Evolutionary conservation across 1,140 invertebrate genomes (phyloP).

Genomic region (Leptopilina clavipes): DNA sequence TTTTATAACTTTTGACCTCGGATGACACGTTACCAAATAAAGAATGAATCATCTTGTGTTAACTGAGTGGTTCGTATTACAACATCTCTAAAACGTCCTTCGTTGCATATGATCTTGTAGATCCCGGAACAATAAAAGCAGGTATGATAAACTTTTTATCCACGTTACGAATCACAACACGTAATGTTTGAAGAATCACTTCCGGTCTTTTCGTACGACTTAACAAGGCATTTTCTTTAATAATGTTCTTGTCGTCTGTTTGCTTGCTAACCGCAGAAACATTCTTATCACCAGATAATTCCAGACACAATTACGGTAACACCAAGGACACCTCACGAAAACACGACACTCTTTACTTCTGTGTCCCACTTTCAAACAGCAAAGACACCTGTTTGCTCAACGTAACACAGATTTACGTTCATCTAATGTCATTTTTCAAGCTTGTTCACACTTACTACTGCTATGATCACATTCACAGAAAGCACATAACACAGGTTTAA

Average conservation of each 20-base stretch:
- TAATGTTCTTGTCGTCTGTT: no score
- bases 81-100: neutral
- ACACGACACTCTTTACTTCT: neutral
- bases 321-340: neutral
- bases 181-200: no score
- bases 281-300: neutral
- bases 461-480: constrained; percentile 40
- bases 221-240: no score
- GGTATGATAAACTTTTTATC: no score
- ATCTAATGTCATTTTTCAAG: neutral
- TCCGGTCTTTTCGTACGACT: no score
- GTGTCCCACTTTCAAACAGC: neutral
- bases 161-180: no score
- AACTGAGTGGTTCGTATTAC: neutral
- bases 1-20: neutral
- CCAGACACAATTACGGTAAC: neutral
- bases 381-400: neutral
- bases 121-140: neutral
- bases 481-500: constrained; percentile 32
- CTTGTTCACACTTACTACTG: neutral
- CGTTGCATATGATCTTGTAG: neutral
- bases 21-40: neutral
- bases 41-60: neutral
- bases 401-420: neutral
- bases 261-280: neutral